Evolutionary conservation across 2,797 vertebrate genomes (phyloP), one percentile per base, ranked within the genome.

Genomic region (Pseudomugil tenellus): DNA sequence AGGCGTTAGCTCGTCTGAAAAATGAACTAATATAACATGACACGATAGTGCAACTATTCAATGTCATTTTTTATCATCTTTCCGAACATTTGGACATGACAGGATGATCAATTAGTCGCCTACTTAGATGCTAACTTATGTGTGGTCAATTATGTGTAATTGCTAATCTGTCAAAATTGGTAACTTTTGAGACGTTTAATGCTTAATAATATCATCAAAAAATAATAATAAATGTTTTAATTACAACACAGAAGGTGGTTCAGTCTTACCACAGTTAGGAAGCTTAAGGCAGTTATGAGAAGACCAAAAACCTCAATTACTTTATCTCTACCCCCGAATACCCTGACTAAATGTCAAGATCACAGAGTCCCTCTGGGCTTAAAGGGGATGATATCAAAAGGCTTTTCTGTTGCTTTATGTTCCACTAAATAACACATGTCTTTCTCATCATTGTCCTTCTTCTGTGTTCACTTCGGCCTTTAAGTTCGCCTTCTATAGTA

Each of bases 271-370:
- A 65, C 80, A 83, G 82, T 84, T 61, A 67, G 76, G 70, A 70
- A 68, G 86, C 76, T 81, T 61, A 75, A 72, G 73, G 76, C 85
- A 63, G 87, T 88, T 87, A 84, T 57, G 76, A 85, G 81, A 84
- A 75, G 76, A 78, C 74, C 72, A 51, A 86, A 90, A 89, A 87
- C 68, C 87, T 90, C 82, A 88, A 90, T 92, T 92, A 93, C 91
- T 91, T 91, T 90, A 94, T 92, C 92, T 88, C 82, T 88, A 86
- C 84, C 84, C 87, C 88, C 84, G 88, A 92, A 92, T 88, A 88
- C 87, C 86, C 84, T 46, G 86, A 92, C 88, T 89, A 95, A 95
- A 94, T 95, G 93, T 94, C 94, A 95, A 93, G 93, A 95, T 94
- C 93, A 93, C 83, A 94, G 89, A 85, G 55, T 91, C 85, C 91